Evolutionary conservation across 2,888 invertebrate species (phyloP), one percentile per base, ranked within the genome.

Genomic region (Conistra vaccinii): DNA sequence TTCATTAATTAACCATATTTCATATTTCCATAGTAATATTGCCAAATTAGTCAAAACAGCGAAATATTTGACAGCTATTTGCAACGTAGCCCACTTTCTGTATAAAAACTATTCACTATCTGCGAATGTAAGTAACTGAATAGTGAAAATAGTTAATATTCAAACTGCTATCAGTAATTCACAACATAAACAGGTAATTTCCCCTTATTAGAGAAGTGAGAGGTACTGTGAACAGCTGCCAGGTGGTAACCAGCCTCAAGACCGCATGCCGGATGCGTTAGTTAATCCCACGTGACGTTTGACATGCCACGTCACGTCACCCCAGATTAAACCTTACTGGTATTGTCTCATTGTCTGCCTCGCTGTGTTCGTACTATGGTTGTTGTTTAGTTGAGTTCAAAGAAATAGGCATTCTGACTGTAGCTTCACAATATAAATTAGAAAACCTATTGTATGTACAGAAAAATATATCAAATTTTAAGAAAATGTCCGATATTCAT

Each of bases 251-350:
- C 9, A 39, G 39, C 39, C 10, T 39, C 39, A 39, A 58, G 29
- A 58, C 63, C 65, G 39, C 57, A n/a, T 20, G 14, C 55, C 62
- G 45, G 73, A 75, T 73, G 57, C n/a, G 7, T 73, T 58, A 75
- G 57, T n/a, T 63, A 73, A 73, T 73, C 39, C 32, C 26, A 58
- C 51, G 14, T 45, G 20, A 63, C 20, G 23, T 42, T 26, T 51
- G 23, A 63, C 57, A 63, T 42, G 42, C 26, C 39, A 48, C 48
- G 26, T 32, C 39, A 55, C 39, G n/a, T 12, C 35, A 62, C 17
- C 39, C 42, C 42, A 20, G 10, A 67, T 69, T 67, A 7, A 32
- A 35, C 26, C 20, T 48, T 26, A 45, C n/a, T 20, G 20, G n/a
- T 45, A 29, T 42, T 63, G n/a, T n/a, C n/a, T n/a, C n/a, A n/a